phyloP scores from a whole-genome alignment of 1,140 invertebrate species.

The Heliconius eleuchia region DNA sequence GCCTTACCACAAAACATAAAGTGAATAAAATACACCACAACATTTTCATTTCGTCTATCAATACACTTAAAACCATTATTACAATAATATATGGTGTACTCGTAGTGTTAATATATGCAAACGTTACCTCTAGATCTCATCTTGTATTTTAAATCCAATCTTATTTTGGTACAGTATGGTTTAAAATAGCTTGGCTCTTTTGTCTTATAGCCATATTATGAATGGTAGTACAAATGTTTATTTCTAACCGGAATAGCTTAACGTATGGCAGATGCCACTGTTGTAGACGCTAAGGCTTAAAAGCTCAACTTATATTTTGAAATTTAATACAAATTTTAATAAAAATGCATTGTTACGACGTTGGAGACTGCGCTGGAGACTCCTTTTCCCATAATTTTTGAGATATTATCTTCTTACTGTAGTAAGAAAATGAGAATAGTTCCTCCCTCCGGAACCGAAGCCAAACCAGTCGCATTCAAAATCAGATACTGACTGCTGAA shows the following conservation, averaged over 20 bases:
- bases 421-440: no score
- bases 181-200: background rate
- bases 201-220: background rate
- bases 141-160: constrained; percentile 31
- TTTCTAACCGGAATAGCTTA: constrained; percentile 17
- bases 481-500: no score
- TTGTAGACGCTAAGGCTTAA: background rate
- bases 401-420: no score
- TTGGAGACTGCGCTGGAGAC: no score
- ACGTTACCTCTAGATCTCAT: constrained; percentile 41
- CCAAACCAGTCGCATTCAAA: no score
- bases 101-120: constrained; percentile 51
- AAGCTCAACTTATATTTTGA: background rate
- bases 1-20: background rate
- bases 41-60: background rate
- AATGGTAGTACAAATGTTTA: constrained; percentile 28
- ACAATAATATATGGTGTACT: constrained; percentile 12
- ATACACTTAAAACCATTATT: background rate
- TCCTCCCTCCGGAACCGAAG: no score
- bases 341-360: background rate
- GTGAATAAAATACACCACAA: background rate
- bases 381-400: no score
- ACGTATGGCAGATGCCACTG: background rate
- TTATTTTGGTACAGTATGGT: constrained; percentile 18
- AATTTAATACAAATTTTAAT: background rate